Percentiles rank a stretch among this genome's conserved stretches.
Conservation (phyloP, 92 coral and sea anemone species). For the Zoanthus sociatus region DNA sequence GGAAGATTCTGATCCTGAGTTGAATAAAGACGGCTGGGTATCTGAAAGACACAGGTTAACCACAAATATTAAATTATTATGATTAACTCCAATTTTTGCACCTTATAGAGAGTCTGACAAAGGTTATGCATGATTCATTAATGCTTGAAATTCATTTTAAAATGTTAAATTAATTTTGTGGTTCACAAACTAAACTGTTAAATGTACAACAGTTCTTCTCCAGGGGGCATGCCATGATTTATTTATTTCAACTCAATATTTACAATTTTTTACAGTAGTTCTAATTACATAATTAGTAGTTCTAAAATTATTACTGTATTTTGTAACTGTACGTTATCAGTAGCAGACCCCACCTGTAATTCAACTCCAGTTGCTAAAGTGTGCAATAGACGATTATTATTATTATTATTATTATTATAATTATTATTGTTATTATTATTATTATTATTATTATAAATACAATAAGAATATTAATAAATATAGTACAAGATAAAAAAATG, state of each 20-base stretch:
- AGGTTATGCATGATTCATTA: background rate
- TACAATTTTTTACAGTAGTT: background rate
- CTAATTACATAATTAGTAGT: background rate
- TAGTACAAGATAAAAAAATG: too few species aligned
- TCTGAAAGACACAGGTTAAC: constrained; percentile 12
- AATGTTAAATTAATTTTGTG: background rate
- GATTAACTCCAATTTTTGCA: background rate
- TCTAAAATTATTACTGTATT: background rate
- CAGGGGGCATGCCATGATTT: background rate
- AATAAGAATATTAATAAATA: too few species aligned
- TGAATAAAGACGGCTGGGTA: constrained; percentile 17
- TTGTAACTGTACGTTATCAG: too few species aligned
- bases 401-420: too few species aligned
- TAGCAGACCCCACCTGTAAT: too few species aligned
- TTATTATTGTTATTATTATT: too few species aligned
- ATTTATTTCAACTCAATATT: background rate
- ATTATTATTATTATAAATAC: too few species aligned
- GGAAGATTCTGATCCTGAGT: constrained; percentile 1
- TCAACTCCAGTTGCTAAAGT: too few species aligned
- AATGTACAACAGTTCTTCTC: background rate
- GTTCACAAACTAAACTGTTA: background rate
- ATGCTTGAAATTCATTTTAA: background rate
- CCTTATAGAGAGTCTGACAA: background rate
- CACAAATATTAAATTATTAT: background rate
- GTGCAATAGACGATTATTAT: too few species aligned